Evolutionary conservation across 1,140 invertebrate species (phyloP), one percentile per base, ranked within the genome.

Genomic region (Eurosta solidaginis): DNA sequence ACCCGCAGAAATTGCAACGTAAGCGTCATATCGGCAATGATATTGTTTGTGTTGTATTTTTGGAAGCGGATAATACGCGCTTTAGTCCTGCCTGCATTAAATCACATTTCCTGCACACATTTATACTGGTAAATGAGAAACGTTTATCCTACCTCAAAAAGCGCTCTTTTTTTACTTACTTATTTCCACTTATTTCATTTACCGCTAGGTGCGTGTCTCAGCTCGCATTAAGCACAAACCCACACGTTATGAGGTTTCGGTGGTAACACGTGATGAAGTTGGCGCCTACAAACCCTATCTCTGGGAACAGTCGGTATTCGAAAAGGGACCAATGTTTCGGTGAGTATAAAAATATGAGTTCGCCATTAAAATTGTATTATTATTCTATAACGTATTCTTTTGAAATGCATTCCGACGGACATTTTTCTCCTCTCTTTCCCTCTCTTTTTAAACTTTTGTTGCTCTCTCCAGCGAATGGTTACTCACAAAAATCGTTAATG

Each of bases 21-120:
- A 98, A 98, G 88, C 91, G 96, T 29, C 96, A 98, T 88, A 98
- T 98, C 77, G 97, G 96, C 80, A 99, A 99, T 88, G 98, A 99
- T 87, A 99, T 99, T 80, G 97, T 99, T 9, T 97, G 97, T 80
- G 94, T 99, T 47, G 95, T 99, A 50, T 97, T 97, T 85, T 89
- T 97, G 49, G 95, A 96, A 89, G 95, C 95, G 3, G 96, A 97
- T 84, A 96, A 96, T 83, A 97, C 96, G 0, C 91, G 92, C 6
- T 98, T 98, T 87, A 96, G 94, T 79, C 96, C 96, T 17, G 93
- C 95, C 77, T 97, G 95, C 88, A 97, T 97, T 84, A 97, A 97
- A 88, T 96, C 94, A 78, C 96, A 97, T 88, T 97, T 97, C 88
- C 90, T 97, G 78, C 95, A 97, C 86, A 97, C 95, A 17, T 97